Percentiles rank a stretch among this genome's conserved stretches.
phyloP scores from a whole-genome alignment of 1,140 invertebrate genomes.

The Micrasema longulum region DNA sequence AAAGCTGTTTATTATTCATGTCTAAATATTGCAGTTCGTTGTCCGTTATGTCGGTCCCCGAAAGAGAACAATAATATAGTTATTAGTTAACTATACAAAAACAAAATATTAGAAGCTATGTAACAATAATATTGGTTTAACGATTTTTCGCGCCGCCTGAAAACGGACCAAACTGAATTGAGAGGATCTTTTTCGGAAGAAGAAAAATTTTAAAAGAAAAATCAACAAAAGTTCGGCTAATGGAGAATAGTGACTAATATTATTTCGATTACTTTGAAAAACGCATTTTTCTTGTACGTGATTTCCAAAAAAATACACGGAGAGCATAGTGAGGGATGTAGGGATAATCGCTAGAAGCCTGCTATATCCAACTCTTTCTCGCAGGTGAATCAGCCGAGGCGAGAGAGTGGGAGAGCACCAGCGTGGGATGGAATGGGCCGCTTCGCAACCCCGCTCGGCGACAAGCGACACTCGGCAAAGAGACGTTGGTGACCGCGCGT shows the following conservation, averaged over 20 bases:
- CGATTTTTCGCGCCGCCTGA: not conserved
- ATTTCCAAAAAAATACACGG: slow-evolving; percentile 29
- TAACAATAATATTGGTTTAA: too few species aligned
- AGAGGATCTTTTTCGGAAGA: not conserved
- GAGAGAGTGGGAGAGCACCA: slow-evolving; percentile 27
- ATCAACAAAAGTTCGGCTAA: not conserved
- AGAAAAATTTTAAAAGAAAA: not conserved
- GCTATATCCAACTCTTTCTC: not conserved
- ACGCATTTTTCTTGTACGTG: not conserved
- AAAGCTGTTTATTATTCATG: too few species aligned
- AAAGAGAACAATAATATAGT: too few species aligned
- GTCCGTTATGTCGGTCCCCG: too few species aligned
- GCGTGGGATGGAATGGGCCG: slow-evolving; percentile 4
- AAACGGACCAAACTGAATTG: not conserved
- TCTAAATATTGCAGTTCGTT: too few species aligned
- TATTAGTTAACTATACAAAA: too few species aligned
- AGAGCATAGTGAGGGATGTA: slow-evolving; percentile 35
- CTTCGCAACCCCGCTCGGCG: slow-evolving; percentile 26
- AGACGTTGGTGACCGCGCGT: slow-evolving; percentile 37
- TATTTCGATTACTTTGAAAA: not conserved
- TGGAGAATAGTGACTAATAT: not conserved
- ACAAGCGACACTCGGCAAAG: slow-evolving; percentile 20
- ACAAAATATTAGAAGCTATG: too few species aligned
- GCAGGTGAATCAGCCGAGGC: not conserved
- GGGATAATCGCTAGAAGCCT: slow-evolving; percentile 17